phyloP scores from a whole-genome alignment of 2,888 invertebrate species.

The Leptinotarsa juncta region DNA sequence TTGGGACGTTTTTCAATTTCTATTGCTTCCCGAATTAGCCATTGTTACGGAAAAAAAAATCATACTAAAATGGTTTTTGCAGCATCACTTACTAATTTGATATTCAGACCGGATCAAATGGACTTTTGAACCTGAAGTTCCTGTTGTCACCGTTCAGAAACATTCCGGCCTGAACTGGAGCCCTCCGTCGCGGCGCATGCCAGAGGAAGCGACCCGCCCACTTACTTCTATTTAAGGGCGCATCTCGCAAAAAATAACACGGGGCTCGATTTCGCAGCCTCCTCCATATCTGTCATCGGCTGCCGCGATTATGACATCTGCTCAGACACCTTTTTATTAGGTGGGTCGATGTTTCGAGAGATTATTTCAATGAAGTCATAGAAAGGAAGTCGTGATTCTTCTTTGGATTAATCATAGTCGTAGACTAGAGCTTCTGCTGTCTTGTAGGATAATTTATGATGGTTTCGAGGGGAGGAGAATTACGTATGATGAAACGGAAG shows the following conservation, averaged over 20 bases:
- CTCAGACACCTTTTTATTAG: slow-evolving; percentile 11
- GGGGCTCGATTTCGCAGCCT: neutral
- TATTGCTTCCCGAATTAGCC: no score
- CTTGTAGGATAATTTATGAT: no score
- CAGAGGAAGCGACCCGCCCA: slow-evolving; percentile 20
- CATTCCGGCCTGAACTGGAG: slow-evolving; percentile 27
- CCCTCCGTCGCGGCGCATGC: slow-evolving; percentile 27
- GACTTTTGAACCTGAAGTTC: no score
- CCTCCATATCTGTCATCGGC: neutral
- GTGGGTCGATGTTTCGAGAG: neutral
- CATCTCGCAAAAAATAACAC: slow-evolving; percentile 29
- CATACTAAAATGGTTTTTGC: no score
- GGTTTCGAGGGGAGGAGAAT: no score
- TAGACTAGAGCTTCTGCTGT: neutral
- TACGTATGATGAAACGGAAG: no score
- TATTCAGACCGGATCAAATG: no score
- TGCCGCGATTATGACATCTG: slow-evolving; percentile 12
- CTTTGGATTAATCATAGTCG: neutral
- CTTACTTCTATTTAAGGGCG: slow-evolving; percentile 8
- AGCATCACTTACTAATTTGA: no score
- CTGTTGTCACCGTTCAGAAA: neutral
- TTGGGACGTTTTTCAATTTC: no score
- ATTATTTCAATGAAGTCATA: neutral
- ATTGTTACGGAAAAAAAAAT: no score
- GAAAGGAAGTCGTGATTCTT: neutral